Base-by-base conservation (phyloP, 2,113 vertebrate species). In the Sardina pilchardus region DNA sequence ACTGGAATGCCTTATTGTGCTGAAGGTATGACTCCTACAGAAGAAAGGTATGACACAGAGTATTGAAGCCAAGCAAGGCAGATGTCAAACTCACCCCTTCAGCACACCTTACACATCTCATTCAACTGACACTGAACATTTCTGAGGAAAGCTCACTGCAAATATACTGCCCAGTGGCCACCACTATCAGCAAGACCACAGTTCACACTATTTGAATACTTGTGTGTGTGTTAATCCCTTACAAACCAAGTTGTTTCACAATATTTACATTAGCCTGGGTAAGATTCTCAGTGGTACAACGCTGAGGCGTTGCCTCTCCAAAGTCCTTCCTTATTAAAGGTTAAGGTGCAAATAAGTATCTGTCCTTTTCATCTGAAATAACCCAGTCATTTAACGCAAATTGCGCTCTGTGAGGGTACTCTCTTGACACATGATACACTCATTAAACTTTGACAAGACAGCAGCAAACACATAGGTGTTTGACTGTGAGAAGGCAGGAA, bases 1-100 rank as follows among this genome's bases (percentile, higher is more conserved):
- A 30, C 3, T 63, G 84, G 86, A 84, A 80, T 86, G 80, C 30
- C 67, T 85, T 78, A 34, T 75, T 30, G 1, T 16, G 26, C 26
- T 12, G 67, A 4, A 3, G 71, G 71, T 78, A 36, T 36, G 14
- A 78, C 10, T 36, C 71, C 71, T 78, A 36, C 71, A 78, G 71
- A 56, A 56, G 34, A 50, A 50, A 34, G 45, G 17, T 3, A 26
- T 24, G 53, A 83, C 30, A 30, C 67, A 63, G 45, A 24, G 5
- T 83, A 43, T 8, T 59, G 36, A 50, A 43, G 9, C 7, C n/a
- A 26, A 21, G 59, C 21, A 26, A 78, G 71, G 30, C 71, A 36
- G 34, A 34, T 78, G 30, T 78, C 30, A 36, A 12, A 12, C 34
- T 78, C 1, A 12, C 8, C 2, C 26, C 34, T 12, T 14, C 34